Evolutionary conservation across 2,888 invertebrate species (phyloP).

Genomic region (Xiphydria camelus): DNA sequence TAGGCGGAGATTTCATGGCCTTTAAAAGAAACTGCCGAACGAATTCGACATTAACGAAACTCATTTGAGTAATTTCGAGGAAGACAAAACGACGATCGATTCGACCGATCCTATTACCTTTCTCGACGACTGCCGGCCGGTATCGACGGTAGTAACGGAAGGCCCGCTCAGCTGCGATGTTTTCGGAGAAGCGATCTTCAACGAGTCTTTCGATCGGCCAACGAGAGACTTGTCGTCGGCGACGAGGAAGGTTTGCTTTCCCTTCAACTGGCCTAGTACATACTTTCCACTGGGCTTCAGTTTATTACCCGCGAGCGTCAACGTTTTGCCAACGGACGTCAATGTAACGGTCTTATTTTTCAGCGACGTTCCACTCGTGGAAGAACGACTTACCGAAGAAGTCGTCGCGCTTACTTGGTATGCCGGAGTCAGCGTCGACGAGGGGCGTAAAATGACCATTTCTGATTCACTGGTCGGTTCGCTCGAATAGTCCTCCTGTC

Average conservation of each 20-base stretch:
- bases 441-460: not conserved
- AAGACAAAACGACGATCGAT: no score
- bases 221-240: no score
- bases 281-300: constrained; percentile 38
- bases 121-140: constrained; percentile 29
- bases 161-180: not conserved
- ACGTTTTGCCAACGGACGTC: constrained; percentile 38
- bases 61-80: not conserved
- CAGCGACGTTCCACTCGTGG: constrained; percentile 24
- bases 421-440: not conserved
- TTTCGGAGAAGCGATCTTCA: constrained; percentile 9
- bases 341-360: constrained; percentile 40
- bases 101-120: constrained; percentile 26
- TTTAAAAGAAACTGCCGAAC: constrained; percentile 13
- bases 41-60: not conserved
- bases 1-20: constrained; percentile 4
- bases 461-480: constrained; percentile 17
- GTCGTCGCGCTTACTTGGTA: not conserved
- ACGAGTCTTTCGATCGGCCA: constrained; percentile 16
- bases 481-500: constrained; percentile 21
- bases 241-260: constrained; percentile 32
- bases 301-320: constrained; percentile 40
- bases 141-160: constrained; percentile 20
- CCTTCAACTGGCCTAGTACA: constrained; percentile 41
- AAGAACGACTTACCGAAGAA: not conserved